Evolutionary conservation across 1,140 invertebrate species (phyloP).

Genomic region (Euglossa dilemma): DNA sequence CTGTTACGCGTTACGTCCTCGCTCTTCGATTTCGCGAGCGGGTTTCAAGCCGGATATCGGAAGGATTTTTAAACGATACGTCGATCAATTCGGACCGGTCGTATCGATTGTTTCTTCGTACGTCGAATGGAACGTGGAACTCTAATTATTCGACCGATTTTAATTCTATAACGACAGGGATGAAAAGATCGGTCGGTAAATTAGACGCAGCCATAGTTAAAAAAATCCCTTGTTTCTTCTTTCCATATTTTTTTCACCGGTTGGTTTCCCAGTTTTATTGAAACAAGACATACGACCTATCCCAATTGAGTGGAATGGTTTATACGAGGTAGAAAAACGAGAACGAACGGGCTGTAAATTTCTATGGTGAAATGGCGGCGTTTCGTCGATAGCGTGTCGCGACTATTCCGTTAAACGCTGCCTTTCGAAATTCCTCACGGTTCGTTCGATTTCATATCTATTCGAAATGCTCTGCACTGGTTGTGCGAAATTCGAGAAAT

Average conservation of each 20-base stretch:
- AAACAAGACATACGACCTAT: background rate
- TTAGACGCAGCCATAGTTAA: background rate
- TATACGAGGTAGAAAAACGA: background rate
- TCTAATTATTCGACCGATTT: background rate
- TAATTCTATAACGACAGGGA: background rate
- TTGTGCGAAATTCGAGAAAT: background rate
- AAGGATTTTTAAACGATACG: background rate
- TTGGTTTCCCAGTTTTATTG: background rate
- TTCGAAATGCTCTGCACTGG: background rate
- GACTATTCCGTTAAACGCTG: too few species aligned
- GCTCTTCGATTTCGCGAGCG: background rate
- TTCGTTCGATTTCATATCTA: background rate
- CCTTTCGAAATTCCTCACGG: background rate
- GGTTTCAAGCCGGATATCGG: too few species aligned
- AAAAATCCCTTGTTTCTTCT: background rate
- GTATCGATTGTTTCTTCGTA: too few species aligned
- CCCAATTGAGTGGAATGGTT: background rate
- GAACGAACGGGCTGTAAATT: constrained; percentile 7
- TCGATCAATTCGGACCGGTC: background rate
- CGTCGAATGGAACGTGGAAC: too few species aligned
- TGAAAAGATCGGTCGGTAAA: background rate
- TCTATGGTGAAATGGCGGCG: background rate
- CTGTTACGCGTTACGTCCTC: background rate
- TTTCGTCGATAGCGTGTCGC: background rate
- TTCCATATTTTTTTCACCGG: background rate